Conservation (phyloP, 2,888 invertebrate genomes). For the Gastracanthus pulcherrimus region DNA sequence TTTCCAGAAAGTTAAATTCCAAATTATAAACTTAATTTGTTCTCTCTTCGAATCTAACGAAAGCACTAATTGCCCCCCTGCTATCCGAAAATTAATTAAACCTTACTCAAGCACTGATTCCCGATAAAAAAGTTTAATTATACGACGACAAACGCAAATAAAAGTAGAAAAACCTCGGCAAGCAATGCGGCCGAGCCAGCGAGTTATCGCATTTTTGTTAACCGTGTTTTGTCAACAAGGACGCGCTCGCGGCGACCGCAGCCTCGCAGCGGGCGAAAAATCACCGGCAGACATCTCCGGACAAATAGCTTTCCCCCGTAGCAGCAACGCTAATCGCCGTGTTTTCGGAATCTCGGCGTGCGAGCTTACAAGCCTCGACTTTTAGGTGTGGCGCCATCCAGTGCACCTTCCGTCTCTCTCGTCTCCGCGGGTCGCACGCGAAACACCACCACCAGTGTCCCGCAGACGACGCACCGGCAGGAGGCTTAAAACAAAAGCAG, state of each 20-base stretch:
- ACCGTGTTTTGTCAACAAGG: constrained; percentile 1
- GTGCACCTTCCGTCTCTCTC: too few relatives aligned
- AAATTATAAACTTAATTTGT: too few relatives aligned
- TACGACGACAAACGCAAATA: too few relatives aligned
- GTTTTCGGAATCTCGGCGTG: constrained; percentile 16
- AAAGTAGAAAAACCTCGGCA: background rate
- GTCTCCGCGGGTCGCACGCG: constrained; percentile 2
- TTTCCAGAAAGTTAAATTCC: too few relatives aligned
- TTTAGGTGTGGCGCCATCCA: constrained; percentile 11
- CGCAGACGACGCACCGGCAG: background rate
- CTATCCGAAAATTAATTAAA: too few relatives aligned
- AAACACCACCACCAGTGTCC: background rate
- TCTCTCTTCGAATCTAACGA: too few relatives aligned
- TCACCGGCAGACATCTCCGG: background rate
- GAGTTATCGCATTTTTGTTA: background rate
- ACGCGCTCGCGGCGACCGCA: too few relatives aligned
- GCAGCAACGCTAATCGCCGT: constrained; percentile 24
- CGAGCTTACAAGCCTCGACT: background rate
- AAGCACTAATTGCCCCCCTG: too few relatives aligned
- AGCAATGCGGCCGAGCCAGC: background rate
- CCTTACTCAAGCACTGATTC: too few relatives aligned
- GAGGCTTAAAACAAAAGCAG: constrained; percentile 54
- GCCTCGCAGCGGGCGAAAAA: too few relatives aligned
- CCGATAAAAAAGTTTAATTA: too few relatives aligned
- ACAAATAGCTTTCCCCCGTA: constrained; percentile 16